Percentiles rank a stretch among this genome's conserved stretches.
Evolutionary conservation across 92 coral and sea anemone genomes (phyloP).

Genomic region (Parazoanthus darwini): DNA sequence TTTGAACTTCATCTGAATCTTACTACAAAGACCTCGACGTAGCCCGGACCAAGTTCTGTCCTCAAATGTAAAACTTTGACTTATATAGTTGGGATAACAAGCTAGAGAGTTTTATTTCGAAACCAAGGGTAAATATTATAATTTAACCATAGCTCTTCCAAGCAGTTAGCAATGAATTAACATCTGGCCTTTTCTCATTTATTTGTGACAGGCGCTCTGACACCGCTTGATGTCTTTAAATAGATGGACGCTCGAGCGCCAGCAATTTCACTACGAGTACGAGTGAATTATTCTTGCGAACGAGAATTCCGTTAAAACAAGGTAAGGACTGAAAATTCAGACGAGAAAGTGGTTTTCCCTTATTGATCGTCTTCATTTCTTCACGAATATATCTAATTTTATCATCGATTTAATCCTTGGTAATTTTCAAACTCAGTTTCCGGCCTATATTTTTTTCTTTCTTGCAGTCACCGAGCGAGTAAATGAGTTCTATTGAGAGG

Average conservation of each 20-base stretch:
- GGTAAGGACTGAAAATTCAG: constrained; percentile 25
- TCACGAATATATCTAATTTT: constrained; percentile 8
- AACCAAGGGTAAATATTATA: background rate
- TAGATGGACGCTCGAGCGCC: constrained; percentile 30
- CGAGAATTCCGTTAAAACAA: constrained; percentile 31
- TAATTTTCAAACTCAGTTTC: constrained; percentile 35
- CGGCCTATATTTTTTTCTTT: constrained; percentile 77
- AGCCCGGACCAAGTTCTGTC: constrained; percentile 3
- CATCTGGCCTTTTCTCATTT: constrained; percentile 35
- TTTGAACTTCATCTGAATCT: constrained; percentile 1
- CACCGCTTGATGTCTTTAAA: constrained; percentile 40
- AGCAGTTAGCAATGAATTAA: constrained; percentile 4
- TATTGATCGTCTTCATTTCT: constrained; percentile 4
- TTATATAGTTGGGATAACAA: background rate
- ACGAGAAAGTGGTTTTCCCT: background rate
- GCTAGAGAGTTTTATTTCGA: background rate
- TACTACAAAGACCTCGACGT: background rate
- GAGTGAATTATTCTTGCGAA: constrained; percentile 15
- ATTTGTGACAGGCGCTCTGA: constrained; percentile 37
- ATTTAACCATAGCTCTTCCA: background rate
- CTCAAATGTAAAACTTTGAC: background rate
- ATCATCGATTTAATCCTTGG: constrained; percentile 5
- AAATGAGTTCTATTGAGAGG: constrained; percentile 56
- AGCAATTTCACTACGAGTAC: constrained; percentile 17
- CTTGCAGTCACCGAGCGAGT: constrained; percentile 65